phyloP scores from a whole-genome alignment of 2,113 vertebrate genomes.

The Hypanus sabinus region DNA sequence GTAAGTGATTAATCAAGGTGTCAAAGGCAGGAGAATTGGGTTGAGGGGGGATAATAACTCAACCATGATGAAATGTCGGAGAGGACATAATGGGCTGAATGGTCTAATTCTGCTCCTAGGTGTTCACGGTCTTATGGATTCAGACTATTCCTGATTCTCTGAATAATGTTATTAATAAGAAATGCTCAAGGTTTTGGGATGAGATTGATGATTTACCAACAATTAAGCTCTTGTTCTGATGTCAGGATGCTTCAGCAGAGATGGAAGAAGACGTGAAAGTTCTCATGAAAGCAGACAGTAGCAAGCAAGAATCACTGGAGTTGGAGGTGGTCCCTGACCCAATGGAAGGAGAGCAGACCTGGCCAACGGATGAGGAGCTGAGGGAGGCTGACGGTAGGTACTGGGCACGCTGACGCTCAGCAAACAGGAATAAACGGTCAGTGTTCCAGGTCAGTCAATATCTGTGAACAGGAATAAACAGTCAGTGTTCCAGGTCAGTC shows the following conservation, averaged over 20 bases:
- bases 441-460: too few species aligned
- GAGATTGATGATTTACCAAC: not conserved
- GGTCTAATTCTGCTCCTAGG: too few species aligned
- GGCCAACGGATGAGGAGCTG: conserved; percentile 88
- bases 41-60: too few species aligned
- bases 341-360: conserved; percentile 95
- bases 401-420: too few species aligned
- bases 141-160: not conserved
- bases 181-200: not conserved
- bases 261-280: conserved; percentile 66
- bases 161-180: not conserved
- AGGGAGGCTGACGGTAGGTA: conserved; percentile 75
- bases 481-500: too few species aligned
- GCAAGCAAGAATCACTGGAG: conserved; percentile 71
- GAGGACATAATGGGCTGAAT: too few species aligned
- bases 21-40: too few species aligned
- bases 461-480: too few species aligned
- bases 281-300: conserved; percentile 76
- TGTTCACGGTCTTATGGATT: not conserved
- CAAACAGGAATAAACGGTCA: too few species aligned
- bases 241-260: conserved; percentile 56
- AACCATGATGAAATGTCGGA: too few species aligned
- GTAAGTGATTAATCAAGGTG: too few species aligned
- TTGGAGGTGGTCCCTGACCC: conserved; percentile 81
- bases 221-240: conserved; percentile 25